Conservation (phyloP, 2,888 invertebrate species). For the Drosophila lacicola region DNA sequence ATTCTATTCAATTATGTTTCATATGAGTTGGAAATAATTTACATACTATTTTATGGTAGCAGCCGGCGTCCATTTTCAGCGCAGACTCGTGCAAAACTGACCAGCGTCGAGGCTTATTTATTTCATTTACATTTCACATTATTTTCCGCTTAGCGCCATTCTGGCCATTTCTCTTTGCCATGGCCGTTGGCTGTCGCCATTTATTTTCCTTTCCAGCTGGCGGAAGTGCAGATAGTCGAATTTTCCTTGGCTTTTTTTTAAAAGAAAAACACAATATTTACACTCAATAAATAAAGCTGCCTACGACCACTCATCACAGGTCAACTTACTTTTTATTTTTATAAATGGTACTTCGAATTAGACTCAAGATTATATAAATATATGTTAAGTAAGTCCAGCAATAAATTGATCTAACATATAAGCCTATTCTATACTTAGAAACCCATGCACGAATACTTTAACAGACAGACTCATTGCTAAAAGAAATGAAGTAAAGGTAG, state of each 20-base stretch:
- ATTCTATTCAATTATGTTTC: slow-evolving; percentile 40
- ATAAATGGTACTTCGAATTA: too few species aligned
- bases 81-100: slow-evolving; percentile 72
- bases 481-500: too few species aligned
- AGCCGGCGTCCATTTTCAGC: slow-evolving; percentile 73
- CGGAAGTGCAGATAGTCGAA: slow-evolving; percentile 51
- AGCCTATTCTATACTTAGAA: too few species aligned
- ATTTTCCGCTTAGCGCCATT: slow-evolving; percentile 23
- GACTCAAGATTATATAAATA: too few species aligned
- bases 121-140: slow-evolving; percentile 59
- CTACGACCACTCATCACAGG: neutral
- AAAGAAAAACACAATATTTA: slow-evolving; percentile 20
- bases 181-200: slow-evolving; percentile 50
- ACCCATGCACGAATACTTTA: too few species aligned
- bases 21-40: slow-evolving; percentile 15
- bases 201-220: slow-evolving; percentile 27
- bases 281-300: slow-evolving; percentile 14
- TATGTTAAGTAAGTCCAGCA: too few species aligned
- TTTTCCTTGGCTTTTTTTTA: slow-evolving; percentile 8
- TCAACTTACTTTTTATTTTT: neutral
- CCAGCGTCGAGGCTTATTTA: slow-evolving; percentile 44
- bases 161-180: slow-evolving; percentile 65
- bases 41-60: slow-evolving; percentile 70
- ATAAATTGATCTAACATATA: too few species aligned
- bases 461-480: too few species aligned